These are phyloP conservation scores for Plodia interpunctella DNA, from an alignment of 1,140 invertebrate species.

Conservation along the genomic window DNA sequence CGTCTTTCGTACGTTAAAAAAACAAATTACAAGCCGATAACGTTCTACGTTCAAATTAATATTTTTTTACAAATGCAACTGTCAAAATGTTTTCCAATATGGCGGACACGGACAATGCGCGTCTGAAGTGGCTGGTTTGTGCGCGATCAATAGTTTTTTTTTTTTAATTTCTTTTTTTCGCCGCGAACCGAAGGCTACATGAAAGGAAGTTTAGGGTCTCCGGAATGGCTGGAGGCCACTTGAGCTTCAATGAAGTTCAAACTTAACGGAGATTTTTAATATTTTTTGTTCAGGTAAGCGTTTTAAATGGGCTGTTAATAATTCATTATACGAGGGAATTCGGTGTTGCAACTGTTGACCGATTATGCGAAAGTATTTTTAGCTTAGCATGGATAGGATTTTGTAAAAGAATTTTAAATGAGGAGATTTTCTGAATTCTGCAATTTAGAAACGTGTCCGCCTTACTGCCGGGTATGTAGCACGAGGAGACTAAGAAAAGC, in stretches of 20 bases:
- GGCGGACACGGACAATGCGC: slow-evolving; percentile 48
- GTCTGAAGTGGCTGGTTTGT: slow-evolving; percentile 63
- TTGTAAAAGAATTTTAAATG: too few species aligned
- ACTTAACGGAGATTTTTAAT: slow-evolving; percentile 57
- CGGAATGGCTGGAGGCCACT: slow-evolving; percentile 50
- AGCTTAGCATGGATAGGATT: too few species aligned
- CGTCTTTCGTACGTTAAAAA: too few species aligned
- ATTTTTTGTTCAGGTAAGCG: slow-evolving; percentile 63
- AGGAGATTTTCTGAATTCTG: too few species aligned
- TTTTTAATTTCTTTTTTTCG: slow-evolving; percentile 56
- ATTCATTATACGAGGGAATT: slow-evolving; percentile 27
- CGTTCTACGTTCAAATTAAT: slow-evolving; percentile 23
- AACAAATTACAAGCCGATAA: neutral
- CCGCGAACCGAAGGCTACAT: slow-evolving; percentile 62
- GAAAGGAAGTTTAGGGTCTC: slow-evolving; percentile 60
- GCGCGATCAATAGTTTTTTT: slow-evolving; percentile 69
- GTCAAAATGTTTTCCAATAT: slow-evolving; percentile 35
- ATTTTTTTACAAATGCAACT: slow-evolving; percentile 8
- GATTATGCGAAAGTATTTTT: neutral
- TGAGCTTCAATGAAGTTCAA: slow-evolving; percentile 53
- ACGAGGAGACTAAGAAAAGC: too few species aligned
- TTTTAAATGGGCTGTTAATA: slow-evolving; percentile 54
- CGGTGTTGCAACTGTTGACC: slow-evolving; percentile 24
- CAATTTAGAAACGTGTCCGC: too few species aligned
- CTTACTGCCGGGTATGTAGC: too few species aligned